Base-by-base conservation (phyloP, 2,113 vertebrate genomes). In the Dendropsophus ebraccatus region DNA sequence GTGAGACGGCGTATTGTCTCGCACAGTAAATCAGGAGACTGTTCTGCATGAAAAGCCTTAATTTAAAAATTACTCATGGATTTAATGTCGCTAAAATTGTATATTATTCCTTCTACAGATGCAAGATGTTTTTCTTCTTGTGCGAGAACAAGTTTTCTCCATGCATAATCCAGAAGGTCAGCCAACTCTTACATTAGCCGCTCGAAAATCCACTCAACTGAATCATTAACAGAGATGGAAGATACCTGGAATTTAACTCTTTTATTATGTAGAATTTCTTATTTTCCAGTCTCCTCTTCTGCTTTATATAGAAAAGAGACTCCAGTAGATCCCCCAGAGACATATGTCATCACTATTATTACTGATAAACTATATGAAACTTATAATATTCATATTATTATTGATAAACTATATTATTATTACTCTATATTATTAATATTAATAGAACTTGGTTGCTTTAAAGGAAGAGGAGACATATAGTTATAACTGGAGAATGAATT, bases 51-150 rank as follows among this genome's bases (percentile, higher is more conserved):
- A 70, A 65, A 70, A 67, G 19, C 49, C 74, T 56, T 85, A 54
- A 70, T 85, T 85, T 85, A 41, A 50, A 67, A 85, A 85, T 85
- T 85, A 78, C 62, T 85, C 74, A 72, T 54, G 62, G 62, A 85
- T 85, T 85, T 79, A 79, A 70, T 79, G 75, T 79, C 14, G 25
- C 62, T 50, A 28, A 16, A 60, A 65, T 49, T 84, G 72, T 65
- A 62, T 84, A 62, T 62, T 84, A 54, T 50, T 79, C 52, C 60
- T 30, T 37, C n/a, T 79, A 70, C 23, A 41, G 49, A 79, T 45
- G 14, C 60, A 85, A 72, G 5, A 86, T 72, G 32, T 47, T 81
- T 70, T 50, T 86, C 67, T 86, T 25, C 65, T 86, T 32, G 32
- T 23, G 49, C 37, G 81, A 86, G 35, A 72, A 70, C 23, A 80